These are phyloP conservation scores for Athetis lepigone DNA, from an alignment of 2,888 invertebrate genomes.

Conservation along the genomic window DNA sequence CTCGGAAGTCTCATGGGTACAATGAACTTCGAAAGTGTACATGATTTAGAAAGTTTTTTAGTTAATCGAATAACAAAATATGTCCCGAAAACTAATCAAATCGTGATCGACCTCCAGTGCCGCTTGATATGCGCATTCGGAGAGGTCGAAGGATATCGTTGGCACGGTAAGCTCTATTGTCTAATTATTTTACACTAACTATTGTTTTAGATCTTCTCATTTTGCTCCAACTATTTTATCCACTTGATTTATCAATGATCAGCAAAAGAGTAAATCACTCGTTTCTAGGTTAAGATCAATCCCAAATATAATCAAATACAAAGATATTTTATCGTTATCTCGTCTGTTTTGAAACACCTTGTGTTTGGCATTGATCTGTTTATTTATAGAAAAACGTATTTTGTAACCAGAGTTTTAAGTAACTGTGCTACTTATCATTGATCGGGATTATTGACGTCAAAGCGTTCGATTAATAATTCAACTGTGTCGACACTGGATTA, in stretches of 20 bases:
- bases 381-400: slow-evolving; percentile 24
- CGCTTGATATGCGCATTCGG: slow-evolving; percentile 92
- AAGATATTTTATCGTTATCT: slow-evolving; percentile 61
- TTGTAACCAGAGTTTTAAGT: slow-evolving; percentile 4
- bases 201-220: neutral
- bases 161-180: slow-evolving; percentile 88
- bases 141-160: slow-evolving; percentile 88
- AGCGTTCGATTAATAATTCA: slow-evolving; percentile 50
- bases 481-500: slow-evolving; percentile 43
- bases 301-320: slow-evolving; percentile 48
- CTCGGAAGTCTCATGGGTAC: slow-evolving; percentile 90
- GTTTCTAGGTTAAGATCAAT: slow-evolving; percentile 49
- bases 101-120: slow-evolving; percentile 91
- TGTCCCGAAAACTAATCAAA: slow-evolving; percentile 91
- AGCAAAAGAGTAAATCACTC: slow-evolving; percentile 23
- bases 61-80: slow-evolving; percentile 87
- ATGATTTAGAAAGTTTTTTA: slow-evolving; percentile 90
- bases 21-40: slow-evolving; percentile 86
- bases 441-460: slow-evolving; percentile 40
- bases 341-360: slow-evolving; percentile 41
- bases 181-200: neutral
- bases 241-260: neutral
- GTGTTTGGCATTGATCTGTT: slow-evolving; percentile 34
- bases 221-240: neutral
- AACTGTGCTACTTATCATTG: slow-evolving; percentile 18